Evolutionary conservation across 2,797 vertebrate genomes (phyloP).

Genomic region (Anguilla anguilla): DNA sequence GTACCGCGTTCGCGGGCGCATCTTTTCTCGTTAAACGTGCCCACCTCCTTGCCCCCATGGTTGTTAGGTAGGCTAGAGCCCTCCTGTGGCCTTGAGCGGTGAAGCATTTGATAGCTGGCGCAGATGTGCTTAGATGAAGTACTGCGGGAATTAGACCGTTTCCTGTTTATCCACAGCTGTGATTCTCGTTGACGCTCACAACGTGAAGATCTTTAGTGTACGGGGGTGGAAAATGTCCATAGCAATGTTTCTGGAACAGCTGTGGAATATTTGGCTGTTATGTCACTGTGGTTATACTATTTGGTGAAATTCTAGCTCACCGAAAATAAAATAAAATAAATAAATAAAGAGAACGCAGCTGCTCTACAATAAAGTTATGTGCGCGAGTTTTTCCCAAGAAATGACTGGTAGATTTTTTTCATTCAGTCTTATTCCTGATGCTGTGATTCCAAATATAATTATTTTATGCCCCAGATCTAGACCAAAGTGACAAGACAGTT

Average conservation of each 20-base stretch:
- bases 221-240: background rate
- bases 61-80: background rate
- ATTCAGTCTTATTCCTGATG: background rate
- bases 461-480: background rate
- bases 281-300: background rate
- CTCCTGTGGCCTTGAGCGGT: conserved; percentile 6
- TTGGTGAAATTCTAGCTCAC: background rate
- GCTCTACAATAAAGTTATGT: background rate
- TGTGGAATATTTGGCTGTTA: background rate
- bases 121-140: background rate
- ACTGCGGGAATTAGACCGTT: background rate
- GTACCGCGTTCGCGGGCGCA: background rate
- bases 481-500: background rate
- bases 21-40: background rate
- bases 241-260: background rate
- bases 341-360: background rate
- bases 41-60: background rate
- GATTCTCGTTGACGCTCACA: background rate
- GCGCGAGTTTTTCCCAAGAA: background rate
- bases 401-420: background rate
- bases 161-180: background rate
- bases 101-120: background rate
- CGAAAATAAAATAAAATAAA: background rate
- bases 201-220: too few species aligned
- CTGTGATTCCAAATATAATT: background rate